Evolutionary conservation across 53 echinoderm and acorn worm genomes (phyloP).

Genomic region (Stichopus horrens): DNA sequence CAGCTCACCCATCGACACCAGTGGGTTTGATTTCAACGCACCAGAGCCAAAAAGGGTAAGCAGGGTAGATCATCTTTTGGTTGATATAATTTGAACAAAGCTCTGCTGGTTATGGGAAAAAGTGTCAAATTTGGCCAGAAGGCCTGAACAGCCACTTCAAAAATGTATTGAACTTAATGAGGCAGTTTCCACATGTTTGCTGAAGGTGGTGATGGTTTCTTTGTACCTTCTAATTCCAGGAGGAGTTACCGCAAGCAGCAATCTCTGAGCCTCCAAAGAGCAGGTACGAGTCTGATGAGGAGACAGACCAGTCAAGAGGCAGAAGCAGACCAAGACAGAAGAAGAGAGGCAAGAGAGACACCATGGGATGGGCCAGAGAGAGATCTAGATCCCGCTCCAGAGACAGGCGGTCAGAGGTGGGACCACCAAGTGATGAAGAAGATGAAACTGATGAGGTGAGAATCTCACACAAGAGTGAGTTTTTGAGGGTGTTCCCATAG

Average conservation of each 20-base stretch:
- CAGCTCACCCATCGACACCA: conserved; percentile 8
- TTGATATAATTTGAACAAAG: no score
- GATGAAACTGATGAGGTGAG: conserved; percentile 58
- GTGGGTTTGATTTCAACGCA: conserved; percentile 8
- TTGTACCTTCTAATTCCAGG: conserved; percentile 15
- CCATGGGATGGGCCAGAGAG: conserved; percentile 43
- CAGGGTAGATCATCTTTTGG: neutral
- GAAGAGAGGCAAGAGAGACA: conserved; percentile 17
- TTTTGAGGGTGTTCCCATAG: no score
- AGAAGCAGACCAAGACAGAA: conserved; percentile 59
- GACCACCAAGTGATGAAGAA: conserved; percentile 60
- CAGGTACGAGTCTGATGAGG: conserved; percentile 71
- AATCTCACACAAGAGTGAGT: no score
- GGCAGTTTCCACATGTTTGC: no score
- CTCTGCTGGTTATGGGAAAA: no score
- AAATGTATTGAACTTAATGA: no score
- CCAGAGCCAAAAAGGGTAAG: conserved; percentile 32
- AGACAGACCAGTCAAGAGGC: conserved; percentile 54
- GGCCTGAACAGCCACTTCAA: no score
- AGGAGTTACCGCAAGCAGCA: conserved; percentile 47
- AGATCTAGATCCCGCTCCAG: conserved; percentile 63
- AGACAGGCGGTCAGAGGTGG: conserved; percentile 63
- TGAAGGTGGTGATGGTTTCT: no score
- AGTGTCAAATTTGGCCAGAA: no score
- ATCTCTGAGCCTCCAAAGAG: conserved; percentile 60